These are phyloP conservation scores for Spodoptera littoralis DNA, from an alignment of 2,888 invertebrate genomes.

Conservation along the genomic window DNA sequence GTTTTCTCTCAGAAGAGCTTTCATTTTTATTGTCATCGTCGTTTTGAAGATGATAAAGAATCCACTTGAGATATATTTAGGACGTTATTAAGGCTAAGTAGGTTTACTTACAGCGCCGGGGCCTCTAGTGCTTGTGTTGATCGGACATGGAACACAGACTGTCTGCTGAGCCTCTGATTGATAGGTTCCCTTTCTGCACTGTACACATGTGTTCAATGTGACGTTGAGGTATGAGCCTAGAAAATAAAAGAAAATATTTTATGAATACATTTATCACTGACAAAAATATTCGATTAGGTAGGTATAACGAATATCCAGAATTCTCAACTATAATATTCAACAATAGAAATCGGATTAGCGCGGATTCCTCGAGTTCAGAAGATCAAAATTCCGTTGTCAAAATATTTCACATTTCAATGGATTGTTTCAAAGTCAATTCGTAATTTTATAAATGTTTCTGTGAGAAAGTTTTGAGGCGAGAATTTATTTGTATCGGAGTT, in stretches of 20 bases:
- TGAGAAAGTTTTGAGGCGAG: constrained; percentile 3
- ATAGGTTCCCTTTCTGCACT: constrained; percentile 96
- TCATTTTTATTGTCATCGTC: constrained; percentile 41
- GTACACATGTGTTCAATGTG: constrained; percentile 94
- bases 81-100: constrained; percentile 33
- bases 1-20: constrained; percentile 28
- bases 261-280: not conserved
- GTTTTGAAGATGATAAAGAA: constrained; percentile 46
- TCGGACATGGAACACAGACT: constrained; percentile 95
- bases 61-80: constrained; percentile 37
- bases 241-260: constrained; percentile 45
- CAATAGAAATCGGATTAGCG: constrained; percentile 17
- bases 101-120: constrained; percentile 92
- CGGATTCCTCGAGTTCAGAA: constrained; percentile 30
- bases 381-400: constrained; percentile 40
- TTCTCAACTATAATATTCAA: constrained; percentile 15
- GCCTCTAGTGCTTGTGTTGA: constrained; percentile 96
- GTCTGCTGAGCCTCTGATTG: constrained; percentile 97
- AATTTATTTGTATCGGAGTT: constrained; percentile 29
- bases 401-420: constrained; percentile 56
- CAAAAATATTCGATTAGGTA: constrained; percentile 3
- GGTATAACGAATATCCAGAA: constrained; percentile 8
- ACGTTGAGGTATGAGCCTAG: constrained; percentile 95
- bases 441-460: constrained; percentile 25
- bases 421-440: constrained; percentile 38